A percentile compares a stretch with the other conserved stretches of the same genome.
Evolutionary conservation across 2,113 vertebrate genomes (phyloP).

Genomic region (Acrocephalus arundinaceus): DNA sequence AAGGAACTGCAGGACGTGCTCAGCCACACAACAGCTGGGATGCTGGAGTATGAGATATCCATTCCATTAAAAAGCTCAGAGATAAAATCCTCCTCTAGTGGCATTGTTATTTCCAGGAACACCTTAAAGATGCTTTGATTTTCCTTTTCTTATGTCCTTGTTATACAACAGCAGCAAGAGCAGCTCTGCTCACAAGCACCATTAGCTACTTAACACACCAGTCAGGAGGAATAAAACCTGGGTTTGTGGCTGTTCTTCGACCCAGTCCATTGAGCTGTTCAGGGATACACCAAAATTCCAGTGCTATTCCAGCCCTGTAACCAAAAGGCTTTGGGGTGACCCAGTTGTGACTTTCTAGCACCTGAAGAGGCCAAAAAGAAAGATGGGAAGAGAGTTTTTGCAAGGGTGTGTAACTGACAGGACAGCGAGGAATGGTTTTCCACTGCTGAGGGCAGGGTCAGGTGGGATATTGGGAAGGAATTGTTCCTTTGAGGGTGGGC

Average conservation of each 20-base stretch:
- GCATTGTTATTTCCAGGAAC: constrained; percentile 28
- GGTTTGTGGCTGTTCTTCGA: not conserved
- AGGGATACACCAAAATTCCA: not conserved
- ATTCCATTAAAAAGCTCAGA: not conserved
- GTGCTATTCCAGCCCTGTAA: too few relatives aligned
- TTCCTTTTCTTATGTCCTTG: not conserved
- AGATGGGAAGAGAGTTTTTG: not conserved
- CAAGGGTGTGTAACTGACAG: not conserved
- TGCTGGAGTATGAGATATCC: not conserved
- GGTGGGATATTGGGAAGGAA: not conserved
- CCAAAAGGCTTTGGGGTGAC: not conserved
- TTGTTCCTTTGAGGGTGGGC: accelerated
- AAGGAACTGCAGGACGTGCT: not conserved
- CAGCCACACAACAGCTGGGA: not conserved
- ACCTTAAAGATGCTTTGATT: constrained; percentile 24
- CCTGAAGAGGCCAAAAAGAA: not conserved
- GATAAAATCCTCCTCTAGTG: not conserved
- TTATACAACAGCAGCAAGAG: not conserved
- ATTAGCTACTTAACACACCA: not conserved
- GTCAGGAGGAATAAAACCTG: not conserved
- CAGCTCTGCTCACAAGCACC: constrained; percentile 28
- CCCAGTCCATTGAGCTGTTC: not conserved
- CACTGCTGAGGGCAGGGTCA: accelerated
- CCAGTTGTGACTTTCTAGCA: not conserved
- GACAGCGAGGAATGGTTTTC: accelerated